Base-by-base conservation (phyloP, 2,113 vertebrate species). In the Nesoenas mayeri region DNA sequence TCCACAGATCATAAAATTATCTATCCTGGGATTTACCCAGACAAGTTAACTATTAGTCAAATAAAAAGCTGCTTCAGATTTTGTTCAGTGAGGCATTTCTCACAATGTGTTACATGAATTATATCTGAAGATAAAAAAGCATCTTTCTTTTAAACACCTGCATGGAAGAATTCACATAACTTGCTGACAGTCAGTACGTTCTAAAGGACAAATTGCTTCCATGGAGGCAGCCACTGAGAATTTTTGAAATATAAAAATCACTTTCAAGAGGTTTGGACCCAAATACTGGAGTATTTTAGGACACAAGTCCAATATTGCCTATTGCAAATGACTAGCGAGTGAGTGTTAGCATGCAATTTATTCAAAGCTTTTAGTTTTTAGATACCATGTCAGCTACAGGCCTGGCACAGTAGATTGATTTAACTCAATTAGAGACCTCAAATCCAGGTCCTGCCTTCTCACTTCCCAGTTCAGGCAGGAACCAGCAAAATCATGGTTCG, bases 1-100 rank as follows among this genome's bases (percentile, higher is more conserved):
- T 53, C 85, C 79, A 89, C 72, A 93, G 92, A 92, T 96, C 88
- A 85, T 92, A 87, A 94, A 95, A 75, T 79, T 32, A 91, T 38
- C 93, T 86, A 2, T 24, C 90, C 75, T 69, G 93, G 88, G 96
- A 92, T 93, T 94, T 93, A 69, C 61, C 74, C 77, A 86, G 90
- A 88, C 90, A 93, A 87, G 83, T 47, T 58, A 65, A 64, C 82
- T 79, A 83, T 93, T 72, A 94, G 72, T 85, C 85, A 95, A 75
- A 94, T 58, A 85, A 91, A 94, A 95, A 92, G 85, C 83, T 93
- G 50, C 25, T 56, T 83, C 92, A 74, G 85, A 79, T 74, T 91
- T 75, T 85, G 79, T 84, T 92, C 93, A 66, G 53, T 34, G 90
- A 94, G 81, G 85, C 93, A 88, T 69, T 79, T 88, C 75, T 86